A percentile compares a stretch with the other conserved stretches of the same genome.
Conservation (phyloP, 1,140 invertebrate species). For the Drosophila nigromelanica region DNA sequence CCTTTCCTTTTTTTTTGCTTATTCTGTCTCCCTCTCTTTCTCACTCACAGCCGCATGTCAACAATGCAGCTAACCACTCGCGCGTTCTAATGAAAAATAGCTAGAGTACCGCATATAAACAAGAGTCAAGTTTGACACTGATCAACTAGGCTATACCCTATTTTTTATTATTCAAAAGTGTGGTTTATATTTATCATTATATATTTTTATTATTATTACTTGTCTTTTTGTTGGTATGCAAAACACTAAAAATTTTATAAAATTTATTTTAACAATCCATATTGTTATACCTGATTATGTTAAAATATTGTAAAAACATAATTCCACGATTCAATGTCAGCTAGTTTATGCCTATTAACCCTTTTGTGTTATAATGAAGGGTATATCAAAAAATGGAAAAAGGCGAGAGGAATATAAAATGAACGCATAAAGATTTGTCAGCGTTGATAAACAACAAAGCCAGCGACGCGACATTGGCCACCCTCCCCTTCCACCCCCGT, state of each 20-base stretch:
- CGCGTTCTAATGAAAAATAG: conserved; percentile 78
- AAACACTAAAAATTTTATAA: no score
- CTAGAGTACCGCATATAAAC: conserved; percentile 63
- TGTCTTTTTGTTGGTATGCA: no score
- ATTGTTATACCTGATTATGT: neutral
- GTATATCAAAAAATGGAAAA: conserved; percentile 49
- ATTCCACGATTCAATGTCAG: neutral
- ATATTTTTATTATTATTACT: no score
- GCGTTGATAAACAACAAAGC: conserved; percentile 79
- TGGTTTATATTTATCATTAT: neutral
- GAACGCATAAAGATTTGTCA: conserved; percentile 79
- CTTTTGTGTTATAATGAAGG: neutral
- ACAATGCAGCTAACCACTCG: conserved; percentile 65
- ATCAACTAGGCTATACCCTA: conserved; percentile 5
- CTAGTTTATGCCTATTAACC: neutral
- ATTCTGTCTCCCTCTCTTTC: neutral
- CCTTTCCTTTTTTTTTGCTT: neutral
- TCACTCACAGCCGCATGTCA: conserved; percentile 31
- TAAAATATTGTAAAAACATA: neutral
- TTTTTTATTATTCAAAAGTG: neutral
- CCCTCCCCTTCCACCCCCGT: neutral
- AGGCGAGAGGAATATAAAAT: conserved; percentile 52
- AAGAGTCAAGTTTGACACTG: conserved; percentile 2
- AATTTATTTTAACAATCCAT: no score
- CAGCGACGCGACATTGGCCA: conserved; percentile 41